Evolutionary conservation across 1,140 invertebrate genomes (phyloP), one percentile per base, ranked within the genome.

Genomic region (Nasonia longicornis): DNA sequence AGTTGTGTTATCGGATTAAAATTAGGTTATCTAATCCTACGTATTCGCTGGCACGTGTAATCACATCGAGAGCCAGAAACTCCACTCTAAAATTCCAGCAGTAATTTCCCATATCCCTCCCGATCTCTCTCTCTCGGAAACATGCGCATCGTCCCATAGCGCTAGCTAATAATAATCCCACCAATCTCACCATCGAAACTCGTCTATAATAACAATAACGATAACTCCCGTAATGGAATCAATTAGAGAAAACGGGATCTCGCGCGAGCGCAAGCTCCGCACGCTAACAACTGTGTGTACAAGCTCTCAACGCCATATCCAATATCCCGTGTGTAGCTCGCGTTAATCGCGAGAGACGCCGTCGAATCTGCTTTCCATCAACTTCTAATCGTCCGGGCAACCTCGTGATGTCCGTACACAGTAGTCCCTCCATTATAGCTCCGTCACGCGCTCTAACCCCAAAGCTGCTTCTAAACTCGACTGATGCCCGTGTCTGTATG

Each of bases 401-500:
- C 26, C 52, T 26, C 52, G 29, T 52, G 48, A 52, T 52, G 16
- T 52, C 48, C 48, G 2, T 58, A n/a, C 52, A 58, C 52, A 20
- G 52, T n/a, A 58, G 63, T 64, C 16, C 63, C 35, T 31, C 73
- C 63, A 70, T 80, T 75, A 80, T 76, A 42, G 64, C 63, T 66
- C 58, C 26, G 72, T 84, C 83, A 82, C 82, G 79, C 58, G 75
- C 73, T 74, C 58, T 31, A 76, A 79, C 64, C 52, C 64, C 45
- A 74, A 77, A 83, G 73, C 42, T 29, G 22, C 14, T 26, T 72
- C 45, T 42, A 76, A 63, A n/a, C 10, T 38, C 14, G 58, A 38
- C 31, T n/a, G 69, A 22, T 29, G 52, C 16, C 16, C 35, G 20
- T 38, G 77, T 81, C 80, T 82, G 80, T 52, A 78, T 81, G 77